Evolutionary conservation across 1,140 invertebrate species (phyloP).

Genomic region (Drosophila parabipectinata): DNA sequence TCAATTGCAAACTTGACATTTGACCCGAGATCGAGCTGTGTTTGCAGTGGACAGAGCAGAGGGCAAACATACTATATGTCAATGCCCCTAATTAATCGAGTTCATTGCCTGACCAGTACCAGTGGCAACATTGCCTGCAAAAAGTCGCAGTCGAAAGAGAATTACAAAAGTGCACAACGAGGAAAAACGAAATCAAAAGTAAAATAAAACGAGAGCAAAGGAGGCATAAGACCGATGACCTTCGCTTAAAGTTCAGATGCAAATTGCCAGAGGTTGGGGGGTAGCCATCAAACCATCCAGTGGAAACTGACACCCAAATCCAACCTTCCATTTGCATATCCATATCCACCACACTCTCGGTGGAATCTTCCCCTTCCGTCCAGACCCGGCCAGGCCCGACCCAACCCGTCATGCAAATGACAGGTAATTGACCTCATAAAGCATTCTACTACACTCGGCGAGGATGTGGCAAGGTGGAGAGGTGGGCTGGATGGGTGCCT

Average conservation of each 20-base stretch:
- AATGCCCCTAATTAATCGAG: slow-evolving; percentile 74
- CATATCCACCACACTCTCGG: neutral
- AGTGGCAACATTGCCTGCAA: slow-evolving; percentile 31
- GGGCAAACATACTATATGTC: slow-evolving; percentile 47
- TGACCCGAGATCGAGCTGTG: slow-evolving; percentile 30
- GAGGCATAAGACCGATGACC: slow-evolving; percentile 59
- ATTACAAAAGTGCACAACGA: slow-evolving; percentile 27
- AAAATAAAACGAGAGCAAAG: slow-evolving; percentile 26
- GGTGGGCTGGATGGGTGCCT: slow-evolving; percentile 1
- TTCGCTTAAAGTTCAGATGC: slow-evolving; percentile 74
- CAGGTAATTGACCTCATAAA: slow-evolving; percentile 81
- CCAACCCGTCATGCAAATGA: slow-evolving; percentile 74
- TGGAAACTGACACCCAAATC: slow-evolving; percentile 70
- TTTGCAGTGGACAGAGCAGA: neutral
- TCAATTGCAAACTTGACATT: slow-evolving; percentile 61
- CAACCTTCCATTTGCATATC: slow-evolving; percentile 11
- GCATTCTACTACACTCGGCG: slow-evolving; percentile 22
- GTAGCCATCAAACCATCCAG: slow-evolving; percentile 14
- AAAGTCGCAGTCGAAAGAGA: slow-evolving; percentile 31
- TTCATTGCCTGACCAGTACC: slow-evolving; percentile 70
- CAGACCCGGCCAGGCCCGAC: slow-evolving; percentile 5
- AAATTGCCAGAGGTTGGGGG: slow-evolving; percentile 11
- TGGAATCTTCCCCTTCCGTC: slow-evolving; percentile 7
- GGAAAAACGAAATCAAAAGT: slow-evolving; percentile 44
- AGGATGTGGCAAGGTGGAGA: neutral